Percentiles rank a stretch among this genome's conserved stretches.
These are phyloP conservation scores for Apodemia zela DNA, from an alignment of 2,888 invertebrate species.

Conservation along the genomic window DNA sequence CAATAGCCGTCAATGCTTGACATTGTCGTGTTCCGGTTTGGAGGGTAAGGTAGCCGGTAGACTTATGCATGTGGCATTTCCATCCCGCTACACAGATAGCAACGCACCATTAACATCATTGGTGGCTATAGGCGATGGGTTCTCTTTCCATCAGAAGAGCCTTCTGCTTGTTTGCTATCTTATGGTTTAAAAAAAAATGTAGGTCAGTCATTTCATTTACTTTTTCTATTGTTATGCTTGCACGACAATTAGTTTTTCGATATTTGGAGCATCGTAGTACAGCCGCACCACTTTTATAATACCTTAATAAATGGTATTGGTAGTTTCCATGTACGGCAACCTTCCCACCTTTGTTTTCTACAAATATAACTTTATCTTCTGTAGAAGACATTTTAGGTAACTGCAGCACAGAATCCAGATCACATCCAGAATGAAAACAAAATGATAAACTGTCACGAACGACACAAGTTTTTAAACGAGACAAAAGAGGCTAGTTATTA, in stretches of 20 bases:
- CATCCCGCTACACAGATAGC: too few relatives aligned
- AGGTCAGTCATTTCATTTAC: too few relatives aligned
- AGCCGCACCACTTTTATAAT: constrained; percentile 8
- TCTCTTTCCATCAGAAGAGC: too few relatives aligned
- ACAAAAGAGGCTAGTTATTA: neutral
- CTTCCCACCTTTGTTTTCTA: constrained; percentile 2
- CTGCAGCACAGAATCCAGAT: neutral
- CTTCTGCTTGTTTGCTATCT: too few relatives aligned
- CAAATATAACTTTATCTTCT: neutral
- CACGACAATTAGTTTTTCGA: constrained; percentile 1
- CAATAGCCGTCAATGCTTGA: too few relatives aligned
- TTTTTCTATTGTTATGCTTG: neutral
- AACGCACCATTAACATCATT: too few relatives aligned
- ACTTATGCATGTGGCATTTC: too few relatives aligned
- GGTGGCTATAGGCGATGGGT: too few relatives aligned
- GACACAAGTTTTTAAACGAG: neutral
- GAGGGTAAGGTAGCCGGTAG: too few relatives aligned
- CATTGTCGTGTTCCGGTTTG: too few relatives aligned
- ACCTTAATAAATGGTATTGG: constrained; percentile 9
- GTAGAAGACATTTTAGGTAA: neutral
- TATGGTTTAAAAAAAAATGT: too few relatives aligned
- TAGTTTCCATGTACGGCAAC: neutral
- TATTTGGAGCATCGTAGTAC: neutral
- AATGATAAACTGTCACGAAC: neutral
- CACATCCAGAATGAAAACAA: neutral